A percentile compares a stretch with the other conserved stretches of the same genome.
Evolutionary conservation across 2,888 invertebrate genomes (phyloP).

Genomic region (Lepetodrilus schrolli): DNA sequence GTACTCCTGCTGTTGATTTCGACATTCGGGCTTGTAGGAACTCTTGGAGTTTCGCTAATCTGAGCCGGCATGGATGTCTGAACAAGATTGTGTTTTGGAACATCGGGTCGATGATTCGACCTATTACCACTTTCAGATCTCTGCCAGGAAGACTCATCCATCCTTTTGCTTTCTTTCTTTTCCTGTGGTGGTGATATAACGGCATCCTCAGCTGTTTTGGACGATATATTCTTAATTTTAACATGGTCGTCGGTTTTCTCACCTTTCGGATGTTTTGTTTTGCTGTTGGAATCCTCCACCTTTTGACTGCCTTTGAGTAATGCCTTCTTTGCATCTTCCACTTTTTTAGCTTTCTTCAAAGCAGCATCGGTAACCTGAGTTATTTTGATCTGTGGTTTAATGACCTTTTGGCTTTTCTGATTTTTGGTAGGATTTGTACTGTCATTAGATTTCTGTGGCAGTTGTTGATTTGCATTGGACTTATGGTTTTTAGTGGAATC

Average conservation of each 20-base stretch:
- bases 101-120: too few species aligned
- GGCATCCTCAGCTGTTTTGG: slow-evolving; percentile 7
- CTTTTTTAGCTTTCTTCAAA: slow-evolving; percentile 15
- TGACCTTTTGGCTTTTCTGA: slow-evolving; percentile 9
- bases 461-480: background rate
- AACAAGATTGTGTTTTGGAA: too few species aligned
- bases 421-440: background rate
- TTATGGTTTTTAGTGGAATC: slow-evolving; percentile 1
- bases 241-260: background rate
- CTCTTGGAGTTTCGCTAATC: background rate
- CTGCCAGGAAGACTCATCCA: background rate
- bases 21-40: background rate
- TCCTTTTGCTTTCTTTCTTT: background rate
- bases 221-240: background rate
- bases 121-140: background rate
- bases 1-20: background rate
- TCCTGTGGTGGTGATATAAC: background rate
- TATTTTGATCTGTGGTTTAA: slow-evolving; percentile 10
- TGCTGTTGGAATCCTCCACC: slow-evolving; percentile 13
- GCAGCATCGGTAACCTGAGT: slow-evolving; percentile 8
- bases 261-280: background rate
- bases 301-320: slow-evolving; percentile 13
- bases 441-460: background rate
- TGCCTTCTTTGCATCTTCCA: slow-evolving; percentile 3
- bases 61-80: background rate